Evolutionary conservation across 2,797 vertebrate genomes (phyloP).

Genomic region (Siniperca scherzeri): DNA sequence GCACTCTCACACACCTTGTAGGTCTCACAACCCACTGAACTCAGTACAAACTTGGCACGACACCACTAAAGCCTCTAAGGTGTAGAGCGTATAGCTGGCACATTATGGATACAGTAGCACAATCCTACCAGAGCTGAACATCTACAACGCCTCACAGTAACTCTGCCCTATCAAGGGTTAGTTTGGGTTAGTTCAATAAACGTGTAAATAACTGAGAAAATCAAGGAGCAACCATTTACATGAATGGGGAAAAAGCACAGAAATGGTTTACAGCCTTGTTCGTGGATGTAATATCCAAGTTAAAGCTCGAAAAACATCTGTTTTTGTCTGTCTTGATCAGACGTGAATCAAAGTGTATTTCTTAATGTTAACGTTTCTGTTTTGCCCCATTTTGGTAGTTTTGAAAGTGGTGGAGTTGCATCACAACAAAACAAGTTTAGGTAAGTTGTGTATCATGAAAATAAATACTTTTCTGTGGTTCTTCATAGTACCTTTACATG

Average conservation of each 20-base stretch:
- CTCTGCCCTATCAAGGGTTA: not conserved
- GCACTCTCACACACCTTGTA: slow-evolving; percentile 33
- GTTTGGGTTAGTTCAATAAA: not conserved
- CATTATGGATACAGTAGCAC: slow-evolving; percentile 77
- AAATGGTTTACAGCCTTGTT: not conserved
- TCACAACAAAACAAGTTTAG: not conserved
- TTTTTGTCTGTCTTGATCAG: not conserved
- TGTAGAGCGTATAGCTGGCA: slow-evolving; percentile 74
- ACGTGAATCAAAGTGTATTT: slow-evolving; percentile 16
- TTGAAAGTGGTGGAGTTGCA: not conserved
- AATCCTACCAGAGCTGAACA: slow-evolving; percentile 69
- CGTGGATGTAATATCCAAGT: not conserved
- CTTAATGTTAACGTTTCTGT: not conserved
- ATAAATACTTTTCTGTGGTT: not conserved
- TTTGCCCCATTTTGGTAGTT: not conserved
- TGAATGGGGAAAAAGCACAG: not conserved
- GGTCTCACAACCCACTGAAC: slow-evolving; percentile 66
- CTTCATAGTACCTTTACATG: not conserved
- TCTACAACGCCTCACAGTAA: slow-evolving; percentile 61
- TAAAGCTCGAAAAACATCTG: not conserved
- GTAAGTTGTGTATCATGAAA: not conserved
- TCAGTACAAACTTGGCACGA: slow-evolving; percentile 83
- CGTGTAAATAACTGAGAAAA: not conserved
- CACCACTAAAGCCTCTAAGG: slow-evolving; percentile 81
- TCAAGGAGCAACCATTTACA: slow-evolving; percentile 1